phyloP scores from a whole-genome alignment of 2,888 invertebrate genomes.

The Hirtodrosophila trivittata region DNA sequence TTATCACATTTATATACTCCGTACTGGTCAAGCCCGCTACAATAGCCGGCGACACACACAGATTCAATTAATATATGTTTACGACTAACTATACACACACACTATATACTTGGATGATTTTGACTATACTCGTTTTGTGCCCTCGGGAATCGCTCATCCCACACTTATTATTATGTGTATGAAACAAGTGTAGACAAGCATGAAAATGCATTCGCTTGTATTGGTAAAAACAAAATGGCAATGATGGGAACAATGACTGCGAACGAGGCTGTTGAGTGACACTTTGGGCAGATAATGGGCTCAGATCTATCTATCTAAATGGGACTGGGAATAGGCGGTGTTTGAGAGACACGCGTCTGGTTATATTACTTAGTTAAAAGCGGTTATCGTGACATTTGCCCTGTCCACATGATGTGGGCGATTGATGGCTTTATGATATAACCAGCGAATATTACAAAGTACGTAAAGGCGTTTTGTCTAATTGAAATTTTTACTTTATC shows the following conservation, averaged over 20 bases:
- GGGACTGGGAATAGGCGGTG: conserved; percentile 41
- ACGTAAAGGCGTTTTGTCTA: not conserved
- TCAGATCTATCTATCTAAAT: conserved; percentile 8
- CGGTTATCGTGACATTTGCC: conserved; percentile 28
- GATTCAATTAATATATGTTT: conserved; percentile 2
- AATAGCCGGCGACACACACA: conserved; percentile 48
- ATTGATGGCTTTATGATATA: conserved; percentile 4
- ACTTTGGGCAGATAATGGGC: conserved; percentile 41
- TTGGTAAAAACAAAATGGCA: conserved; percentile 33
- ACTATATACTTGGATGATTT: conserved; percentile 12
- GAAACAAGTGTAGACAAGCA: conserved; percentile 42
- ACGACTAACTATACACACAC: too few species aligned
- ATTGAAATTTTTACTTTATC: conserved; percentile 1
- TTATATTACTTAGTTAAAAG: conserved; percentile 32
- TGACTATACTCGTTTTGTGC: conserved; percentile 7
- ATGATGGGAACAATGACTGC: conserved; percentile 40
- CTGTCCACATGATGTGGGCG: conserved; percentile 12
- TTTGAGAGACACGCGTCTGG: conserved; percentile 44
- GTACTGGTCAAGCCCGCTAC: conserved; percentile 55
- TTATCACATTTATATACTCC: conserved; percentile 77
- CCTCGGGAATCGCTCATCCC: conserved; percentile 59
- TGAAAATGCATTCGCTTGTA: conserved; percentile 52
- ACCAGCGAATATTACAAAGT: conserved; percentile 8
- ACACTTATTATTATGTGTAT: conserved; percentile 45
- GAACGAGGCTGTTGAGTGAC: conserved; percentile 17